Percentiles rank a stretch among this genome's conserved stretches.
These are phyloP conservation scores for Piprites chloris DNA, from an alignment of 2,113 vertebrate species.

Conservation along the genomic window DNA sequence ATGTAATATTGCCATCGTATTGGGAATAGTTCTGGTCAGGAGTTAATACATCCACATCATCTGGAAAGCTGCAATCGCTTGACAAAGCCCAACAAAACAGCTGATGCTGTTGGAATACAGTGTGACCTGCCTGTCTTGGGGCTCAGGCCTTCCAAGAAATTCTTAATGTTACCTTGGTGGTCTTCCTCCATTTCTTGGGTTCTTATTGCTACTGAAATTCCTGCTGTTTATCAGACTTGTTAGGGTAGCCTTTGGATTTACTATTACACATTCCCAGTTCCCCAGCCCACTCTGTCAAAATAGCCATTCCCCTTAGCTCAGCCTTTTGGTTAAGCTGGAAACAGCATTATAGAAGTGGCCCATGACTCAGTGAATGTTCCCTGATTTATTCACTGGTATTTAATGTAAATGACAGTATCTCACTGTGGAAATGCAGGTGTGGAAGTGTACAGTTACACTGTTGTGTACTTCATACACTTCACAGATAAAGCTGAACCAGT, in stretches of 20 bases:
- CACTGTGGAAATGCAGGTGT: background rate
- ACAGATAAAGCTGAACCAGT: background rate
- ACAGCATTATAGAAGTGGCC: background rate
- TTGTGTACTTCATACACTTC: background rate
- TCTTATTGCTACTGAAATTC: background rate
- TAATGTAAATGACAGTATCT: background rate
- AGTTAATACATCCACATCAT: background rate
- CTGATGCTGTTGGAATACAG: background rate
- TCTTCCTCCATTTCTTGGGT: background rate
- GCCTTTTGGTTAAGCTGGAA: background rate
- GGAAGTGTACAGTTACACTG: background rate
- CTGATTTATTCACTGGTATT: background rate
- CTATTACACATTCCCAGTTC: rapidly evolving
- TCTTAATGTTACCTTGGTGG: background rate
- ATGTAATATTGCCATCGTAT: rapidly evolving
- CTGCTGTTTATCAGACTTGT: background rate
- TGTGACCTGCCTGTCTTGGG: background rate
- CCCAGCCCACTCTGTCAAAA: background rate
- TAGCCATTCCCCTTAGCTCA: background rate
- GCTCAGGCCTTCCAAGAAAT: background rate
- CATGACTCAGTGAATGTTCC: background rate
- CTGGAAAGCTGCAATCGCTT: background rate
- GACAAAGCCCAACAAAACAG: background rate
- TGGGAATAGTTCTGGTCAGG: background rate
- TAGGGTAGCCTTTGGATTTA: background rate